Percentiles rank a stretch among this genome's conserved stretches.
Evolutionary conservation across 2,797 vertebrate genomes (phyloP).

Genomic region (Clarias fuscus): DNA sequence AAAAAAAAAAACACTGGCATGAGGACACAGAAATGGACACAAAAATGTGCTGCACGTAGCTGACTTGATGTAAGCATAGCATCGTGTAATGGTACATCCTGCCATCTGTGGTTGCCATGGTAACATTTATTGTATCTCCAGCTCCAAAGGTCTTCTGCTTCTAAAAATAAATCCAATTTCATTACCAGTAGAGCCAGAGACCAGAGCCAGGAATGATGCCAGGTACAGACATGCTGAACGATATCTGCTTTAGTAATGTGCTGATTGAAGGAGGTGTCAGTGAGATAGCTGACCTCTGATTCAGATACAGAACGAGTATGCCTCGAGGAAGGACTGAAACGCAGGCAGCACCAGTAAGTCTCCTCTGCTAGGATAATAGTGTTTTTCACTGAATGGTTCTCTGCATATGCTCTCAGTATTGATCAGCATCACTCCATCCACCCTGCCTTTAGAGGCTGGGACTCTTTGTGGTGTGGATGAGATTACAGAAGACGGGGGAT

Average conservation of each 20-base stretch:
- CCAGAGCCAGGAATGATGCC: conserved; percentile 1
- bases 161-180: conserved; percentile 31
- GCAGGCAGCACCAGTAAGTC: neutral
- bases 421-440: neutral
- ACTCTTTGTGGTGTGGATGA: conserved; percentile 16
- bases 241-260: neutral
- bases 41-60: neutral
- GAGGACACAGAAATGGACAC: neutral
- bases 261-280: conserved; percentile 16
- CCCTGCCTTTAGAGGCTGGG: neutral
- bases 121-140: conserved; percentile 27
- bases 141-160: neutral
- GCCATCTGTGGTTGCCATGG: conserved; percentile 44
- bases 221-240: neutral
- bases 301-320: neutral
- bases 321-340: conserved; percentile 26
- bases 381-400: neutral
- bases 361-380: neutral
- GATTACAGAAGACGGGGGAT: conserved; percentile 3
- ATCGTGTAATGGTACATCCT: neutral
- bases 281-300: conserved; percentile 1
- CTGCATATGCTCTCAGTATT: conserved; percentile 14
- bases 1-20: neutral
- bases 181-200: conserved; percentile 12
- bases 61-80: neutral